Percentiles rank a stretch among this genome's conserved stretches.
These are phyloP conservation scores for Parazoanthus swiftii DNA, from an alignment of 92 coral and sea anemone species.

Conservation along the genomic window DNA sequence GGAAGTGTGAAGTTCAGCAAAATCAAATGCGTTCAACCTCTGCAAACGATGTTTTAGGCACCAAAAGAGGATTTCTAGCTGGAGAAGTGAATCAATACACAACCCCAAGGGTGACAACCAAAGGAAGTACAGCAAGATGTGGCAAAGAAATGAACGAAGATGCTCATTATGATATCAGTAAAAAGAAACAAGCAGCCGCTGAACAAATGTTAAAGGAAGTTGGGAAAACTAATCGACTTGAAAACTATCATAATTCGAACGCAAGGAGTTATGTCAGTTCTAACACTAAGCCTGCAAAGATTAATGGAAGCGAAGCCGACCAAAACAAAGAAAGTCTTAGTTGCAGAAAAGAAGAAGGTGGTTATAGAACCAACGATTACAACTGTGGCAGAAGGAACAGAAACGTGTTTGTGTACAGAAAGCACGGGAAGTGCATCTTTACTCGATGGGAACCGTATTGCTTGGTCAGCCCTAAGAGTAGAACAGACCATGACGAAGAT, in stretches of 20 bases:
- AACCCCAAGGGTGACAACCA: no score
- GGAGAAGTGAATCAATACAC: no score
- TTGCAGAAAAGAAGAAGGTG: not conserved
- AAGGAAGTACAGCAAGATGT: not conserved
- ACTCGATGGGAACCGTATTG: slow-evolving; percentile 9
- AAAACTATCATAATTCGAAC: not conserved
- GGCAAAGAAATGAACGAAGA: not conserved
- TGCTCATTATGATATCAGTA: not conserved
- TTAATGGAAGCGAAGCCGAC: not conserved
- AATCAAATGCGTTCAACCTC: no score
- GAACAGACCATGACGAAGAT: slow-evolving; percentile 4
- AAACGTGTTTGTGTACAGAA: not conserved
- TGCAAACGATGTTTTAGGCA: no score
- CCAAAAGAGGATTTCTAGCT: no score
- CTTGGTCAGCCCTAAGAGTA: slow-evolving; percentile 11
- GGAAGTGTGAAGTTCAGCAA: no score
- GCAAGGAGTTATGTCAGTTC: not conserved
- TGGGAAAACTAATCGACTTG: not conserved
- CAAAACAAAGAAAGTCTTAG: not conserved
- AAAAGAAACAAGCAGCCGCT: not conserved
- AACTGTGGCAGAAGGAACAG: not conserved
- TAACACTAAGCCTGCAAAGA: not conserved
- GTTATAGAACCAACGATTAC: not conserved
- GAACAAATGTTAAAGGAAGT: not conserved
- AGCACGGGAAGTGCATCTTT: not conserved